These are phyloP conservation scores for Nemurella pictetii DNA, from an alignment of 2,888 invertebrate species.

Conservation along the genomic window DNA sequence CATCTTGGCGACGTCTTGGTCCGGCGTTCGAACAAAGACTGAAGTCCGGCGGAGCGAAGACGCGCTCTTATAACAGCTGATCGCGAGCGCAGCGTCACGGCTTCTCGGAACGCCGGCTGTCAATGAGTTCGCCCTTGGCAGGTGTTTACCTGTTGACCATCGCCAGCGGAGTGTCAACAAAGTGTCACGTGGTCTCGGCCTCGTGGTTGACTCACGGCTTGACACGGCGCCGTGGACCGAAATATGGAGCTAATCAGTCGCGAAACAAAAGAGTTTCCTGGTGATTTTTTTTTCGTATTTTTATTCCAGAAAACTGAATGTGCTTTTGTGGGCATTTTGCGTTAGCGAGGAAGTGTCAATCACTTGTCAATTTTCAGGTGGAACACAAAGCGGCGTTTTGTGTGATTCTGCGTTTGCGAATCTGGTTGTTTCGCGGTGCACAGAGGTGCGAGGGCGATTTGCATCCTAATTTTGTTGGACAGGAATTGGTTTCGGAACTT, in stretches of 20 bases:
- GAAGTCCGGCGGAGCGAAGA: background rate
- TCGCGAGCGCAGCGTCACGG: background rate
- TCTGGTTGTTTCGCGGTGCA: background rate
- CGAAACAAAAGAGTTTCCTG: background rate
- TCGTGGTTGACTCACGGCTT: background rate
- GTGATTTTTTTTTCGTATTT: background rate
- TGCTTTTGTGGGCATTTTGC: background rate
- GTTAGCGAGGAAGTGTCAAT: background rate
- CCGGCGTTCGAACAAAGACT: background rate
- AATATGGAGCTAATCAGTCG: background rate
- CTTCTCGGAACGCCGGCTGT: background rate
- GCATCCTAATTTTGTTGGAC: background rate
- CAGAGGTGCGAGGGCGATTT: background rate
- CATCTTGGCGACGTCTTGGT: background rate
- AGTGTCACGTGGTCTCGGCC: background rate
- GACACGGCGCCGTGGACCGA: background rate
- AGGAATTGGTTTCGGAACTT: background rate
- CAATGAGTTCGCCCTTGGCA: background rate
- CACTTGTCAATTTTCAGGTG: background rate
- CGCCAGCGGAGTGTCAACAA: background rate
- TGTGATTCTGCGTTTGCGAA: too few relatives aligned
- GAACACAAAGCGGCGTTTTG: background rate
- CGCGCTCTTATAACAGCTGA: background rate
- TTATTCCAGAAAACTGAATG: background rate
- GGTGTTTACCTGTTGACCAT: background rate